Base-by-base conservation (phyloP, 1,140 invertebrate genomes). In the Lepidurus apus region DNA sequence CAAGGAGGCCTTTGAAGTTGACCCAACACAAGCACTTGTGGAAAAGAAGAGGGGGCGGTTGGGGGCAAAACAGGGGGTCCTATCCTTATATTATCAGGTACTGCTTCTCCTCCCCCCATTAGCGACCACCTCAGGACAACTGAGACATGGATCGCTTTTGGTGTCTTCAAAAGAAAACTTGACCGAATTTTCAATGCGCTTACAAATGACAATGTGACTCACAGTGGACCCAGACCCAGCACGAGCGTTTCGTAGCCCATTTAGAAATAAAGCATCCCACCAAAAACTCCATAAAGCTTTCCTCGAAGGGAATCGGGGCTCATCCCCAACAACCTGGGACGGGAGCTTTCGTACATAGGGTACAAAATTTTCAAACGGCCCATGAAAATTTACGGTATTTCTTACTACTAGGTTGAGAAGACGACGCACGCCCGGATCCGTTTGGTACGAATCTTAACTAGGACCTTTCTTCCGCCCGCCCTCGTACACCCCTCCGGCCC, bases 21-120 rank as follows among this genome's bases (percentile, higher is more conserved):
- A 65, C 53, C 53, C 53, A 65, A 65, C 53, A 65, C 53, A 65
- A 65, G 53, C 53, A 65, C 53, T 65, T 65, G 53, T 65, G 53
- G 53, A 65, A 65, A 65, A 34, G 34, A 34, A 34, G 34, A 34
- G 34, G 34, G 34, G 34, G 34, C 34, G 4, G 34, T 34, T 34
- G 53, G 13, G 53, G 53, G 53, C 53, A 65, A 65, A 65, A 65
- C 53, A 34, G 53, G 53, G 53, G 53, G 53, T 21, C 53, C 53
- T 65, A 21, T 65, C 53, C 21, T 65, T 34, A 34, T 34, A 4
- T 65, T 65, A n/a, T 65, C 53, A 65, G 53, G 53, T 65, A 65
- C 13, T 65, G 53, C 6, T 7, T 21, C 21, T 4, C 53, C 53
- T 65, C 53, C 53, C 34, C 21, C 53, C 53, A 65, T 65, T 65